A percentile compares a stretch with the other conserved stretches of the same genome.
Evolutionary conservation across 2,113 vertebrate species (phyloP).

Genomic region (Hippolais icterina): DNA sequence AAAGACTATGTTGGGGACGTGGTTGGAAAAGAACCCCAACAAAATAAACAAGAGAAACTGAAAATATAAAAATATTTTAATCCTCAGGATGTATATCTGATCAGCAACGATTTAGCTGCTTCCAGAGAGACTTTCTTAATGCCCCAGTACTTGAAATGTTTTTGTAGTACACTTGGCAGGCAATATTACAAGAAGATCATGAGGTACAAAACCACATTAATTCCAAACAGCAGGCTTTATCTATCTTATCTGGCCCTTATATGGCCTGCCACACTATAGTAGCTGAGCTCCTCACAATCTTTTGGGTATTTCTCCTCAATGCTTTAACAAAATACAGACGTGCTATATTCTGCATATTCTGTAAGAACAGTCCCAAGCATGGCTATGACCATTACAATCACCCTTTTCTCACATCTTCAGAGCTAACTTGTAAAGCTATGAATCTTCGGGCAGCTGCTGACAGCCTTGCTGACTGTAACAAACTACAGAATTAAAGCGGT

Average conservation of each 20-base stretch:
- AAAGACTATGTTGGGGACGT: not conserved
- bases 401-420: not conserved
- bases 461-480: not conserved
- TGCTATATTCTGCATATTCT: not conserved
- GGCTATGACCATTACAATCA: not conserved
- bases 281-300: not conserved
- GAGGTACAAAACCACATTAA: not conserved
- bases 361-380: not conserved
- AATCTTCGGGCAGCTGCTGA: not conserved
- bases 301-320: not conserved
- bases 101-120: not conserved
- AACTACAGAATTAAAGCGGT: not conserved
- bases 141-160: not conserved
- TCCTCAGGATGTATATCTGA: not conserved
- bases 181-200: not conserved
- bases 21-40: fast-evolving
- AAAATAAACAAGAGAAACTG: not conserved
- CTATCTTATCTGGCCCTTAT: not conserved
- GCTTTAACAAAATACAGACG: not conserved
- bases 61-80: not conserved
- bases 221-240: not conserved
- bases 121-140: not conserved
- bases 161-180: constrained; percentile 22
- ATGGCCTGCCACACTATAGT: not conserved
- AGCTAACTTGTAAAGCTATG: not conserved